Evolutionary conservation across 2,113 vertebrate species (phyloP).

Genomic region (human): GRCh38 chr2:25956501-25957000

Average conservation of each 20-base stretch:
- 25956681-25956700: neutral
- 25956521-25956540: neutral
- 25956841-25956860: neutral
- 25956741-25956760: neutral
- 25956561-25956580: neutral
- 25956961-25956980: neutral
- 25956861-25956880: neutral
- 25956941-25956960: neutral
- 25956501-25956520: neutral
- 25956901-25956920: neutral
- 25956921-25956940: conserved; percentile 3
- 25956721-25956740: neutral
- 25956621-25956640: neutral
- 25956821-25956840: neutral
- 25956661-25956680: neutral
- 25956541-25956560: neutral
- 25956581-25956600: neutral
- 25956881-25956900: neutral
- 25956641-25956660: neutral
- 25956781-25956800: neutral
- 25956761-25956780: neutral
- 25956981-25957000: neutral
- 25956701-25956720: conserved; percentile 22
- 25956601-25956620: neutral
- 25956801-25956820: neutral